Base-by-base conservation (phyloP, 1,140 invertebrate species). In the Arctopsyche grandis region DNA sequence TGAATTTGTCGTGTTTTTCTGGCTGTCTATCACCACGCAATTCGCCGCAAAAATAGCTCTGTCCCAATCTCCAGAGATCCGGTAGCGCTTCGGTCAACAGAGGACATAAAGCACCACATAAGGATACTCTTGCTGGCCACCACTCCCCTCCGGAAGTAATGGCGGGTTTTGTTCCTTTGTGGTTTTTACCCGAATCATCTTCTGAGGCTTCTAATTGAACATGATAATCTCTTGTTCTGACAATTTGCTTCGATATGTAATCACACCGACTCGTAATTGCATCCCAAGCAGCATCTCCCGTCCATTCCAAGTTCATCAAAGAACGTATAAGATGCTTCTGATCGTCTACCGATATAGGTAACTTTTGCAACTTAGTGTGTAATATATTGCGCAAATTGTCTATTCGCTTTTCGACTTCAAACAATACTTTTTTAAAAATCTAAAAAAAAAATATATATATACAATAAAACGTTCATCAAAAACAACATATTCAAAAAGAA, bases 221-320 rank as follows among this genome's bases (percentile, higher is more conserved):
- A 79, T 88, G 88, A 63, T 88, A 86, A 44, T 92, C 89, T 80
- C 91, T 90, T 52, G 92, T 91, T 79, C 89, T 86, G 79, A 90
- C 91, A 80, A 96, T 89, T 19, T 92, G 89, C 52, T 89, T 87
- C 79, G 91, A 91, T 24, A 96, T 89, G 85, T 94, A 96, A 44
- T 93, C 91, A 81, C 94, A 93, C 74, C 94, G 92, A 76, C 92
- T 92, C n/a, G 89, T 91, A 79, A 99, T 94, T 19, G 95, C 96
- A 82, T 96, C 93, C 97, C 97, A 99, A 0, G 96, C 97, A 0
- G 97, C 96, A 89, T 99, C 97, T 46, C 93, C 94, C 9, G 91
- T 90, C 84, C 90, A 90, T 83, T 94, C 93, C 48, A 95, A 85
- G 84, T 90, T 92, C 69, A 91, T 89, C 29, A 91, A 84, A 79